phyloP scores from a whole-genome alignment of 2,888 invertebrate species.

The Apodemia duryi region DNA sequence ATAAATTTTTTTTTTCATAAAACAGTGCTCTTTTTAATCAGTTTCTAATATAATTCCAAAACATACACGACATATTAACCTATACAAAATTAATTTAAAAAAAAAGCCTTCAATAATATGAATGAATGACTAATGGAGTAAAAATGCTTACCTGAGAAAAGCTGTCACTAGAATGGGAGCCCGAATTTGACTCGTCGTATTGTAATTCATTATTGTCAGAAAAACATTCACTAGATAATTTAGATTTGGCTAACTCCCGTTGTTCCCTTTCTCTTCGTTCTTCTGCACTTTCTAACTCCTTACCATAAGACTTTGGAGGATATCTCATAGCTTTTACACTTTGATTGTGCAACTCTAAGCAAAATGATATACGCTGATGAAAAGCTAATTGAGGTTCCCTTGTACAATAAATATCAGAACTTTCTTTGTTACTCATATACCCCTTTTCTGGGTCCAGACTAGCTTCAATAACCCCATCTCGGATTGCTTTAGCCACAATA shows the following conservation, averaged over 20 bases:
- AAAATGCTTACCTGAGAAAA: constrained; percentile 78
- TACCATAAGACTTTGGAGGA: constrained; percentile 99
- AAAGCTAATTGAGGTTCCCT: constrained; percentile 97
- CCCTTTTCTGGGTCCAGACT: constrained; percentile 96
- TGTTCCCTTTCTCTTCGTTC: constrained; percentile 95
- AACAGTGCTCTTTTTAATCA: no score
- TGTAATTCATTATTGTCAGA: constrained; percentile 82
- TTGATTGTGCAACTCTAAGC: constrained; percentile 98
- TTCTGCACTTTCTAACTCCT: constrained; percentile 98
- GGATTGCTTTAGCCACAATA: constrained; percentile 98
- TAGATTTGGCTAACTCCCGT: constrained; percentile 87
- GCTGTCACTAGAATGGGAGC: constrained; percentile 82
- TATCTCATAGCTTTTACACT: constrained; percentile 99
- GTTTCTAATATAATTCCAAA: no score
- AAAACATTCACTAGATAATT: constrained; percentile 85
- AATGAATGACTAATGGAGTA: no score
- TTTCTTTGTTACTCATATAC: constrained; percentile 98
- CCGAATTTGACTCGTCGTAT: constrained; percentile 79
- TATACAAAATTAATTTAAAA: no score
- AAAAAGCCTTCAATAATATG: no score
- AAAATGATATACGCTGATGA: constrained; percentile 98
- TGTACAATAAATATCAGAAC: constrained; percentile 97
- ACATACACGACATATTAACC: no score
- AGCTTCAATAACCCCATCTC: constrained; percentile 99
- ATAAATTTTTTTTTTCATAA: no score